Percentiles rank a stretch among this genome's conserved stretches.
phyloP scores from a whole-genome alignment of 2,797 vertebrate genomes.

The Periophthalmus magnuspinnatus region DNA sequence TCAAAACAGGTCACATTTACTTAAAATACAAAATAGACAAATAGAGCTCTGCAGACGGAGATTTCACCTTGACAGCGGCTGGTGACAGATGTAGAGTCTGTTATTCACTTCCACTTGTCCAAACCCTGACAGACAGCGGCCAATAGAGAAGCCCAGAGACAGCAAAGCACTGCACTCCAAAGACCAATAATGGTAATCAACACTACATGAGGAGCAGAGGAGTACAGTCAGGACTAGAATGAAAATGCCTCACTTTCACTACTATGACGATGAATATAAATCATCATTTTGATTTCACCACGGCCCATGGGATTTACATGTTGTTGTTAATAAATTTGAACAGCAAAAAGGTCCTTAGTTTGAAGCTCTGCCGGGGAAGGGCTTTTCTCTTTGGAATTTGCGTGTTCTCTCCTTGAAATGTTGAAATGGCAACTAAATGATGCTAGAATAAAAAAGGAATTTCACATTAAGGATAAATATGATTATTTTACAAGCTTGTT shows the following conservation, averaged over 20 bases:
- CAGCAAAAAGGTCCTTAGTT: too few species aligned
- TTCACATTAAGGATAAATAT: too few species aligned
- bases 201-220: background rate
- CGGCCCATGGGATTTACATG: background rate
- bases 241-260: background rate
- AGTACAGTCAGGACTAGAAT: background rate
- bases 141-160: conserved; percentile 32
- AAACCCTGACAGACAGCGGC: conserved; percentile 34
- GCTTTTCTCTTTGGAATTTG: background rate
- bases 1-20: background rate
- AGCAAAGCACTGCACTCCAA: background rate
- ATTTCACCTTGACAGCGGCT: background rate
- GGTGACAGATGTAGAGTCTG: conserved; percentile 7
- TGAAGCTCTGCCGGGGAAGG: too few species aligned
- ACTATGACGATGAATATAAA: background rate
- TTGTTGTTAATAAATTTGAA: background rate
- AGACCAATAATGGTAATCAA: background rate
- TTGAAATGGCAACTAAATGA: background rate
- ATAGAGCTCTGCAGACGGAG: conserved; percentile 2
- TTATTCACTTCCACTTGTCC: conserved; percentile 19
- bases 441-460: too few species aligned
- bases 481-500: too few species aligned
- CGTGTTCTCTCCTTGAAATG: background rate
- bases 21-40: background rate
- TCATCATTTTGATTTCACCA: background rate